A percentile compares a stretch with the other conserved stretches of the same genome.
These are phyloP conservation scores for Cephus spinipes DNA, from an alignment of 2,888 invertebrate species.

Conservation along the genomic window DNA sequence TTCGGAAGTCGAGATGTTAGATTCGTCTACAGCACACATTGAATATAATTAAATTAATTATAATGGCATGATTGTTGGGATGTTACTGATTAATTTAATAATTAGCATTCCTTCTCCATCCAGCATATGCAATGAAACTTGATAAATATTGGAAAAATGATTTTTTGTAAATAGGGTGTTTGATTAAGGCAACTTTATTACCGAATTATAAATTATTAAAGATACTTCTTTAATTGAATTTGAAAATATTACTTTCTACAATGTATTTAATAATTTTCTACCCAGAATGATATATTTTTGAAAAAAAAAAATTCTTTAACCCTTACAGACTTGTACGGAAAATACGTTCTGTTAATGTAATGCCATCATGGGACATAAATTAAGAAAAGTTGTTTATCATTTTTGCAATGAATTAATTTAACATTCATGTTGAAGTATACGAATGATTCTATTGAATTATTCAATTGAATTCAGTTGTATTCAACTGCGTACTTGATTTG, in stretches of 20 bases:
- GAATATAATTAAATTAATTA: slow-evolving; percentile 44
- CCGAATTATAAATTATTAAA: neutral
- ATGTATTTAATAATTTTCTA: neutral
- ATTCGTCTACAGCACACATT: slow-evolving; percentile 63
- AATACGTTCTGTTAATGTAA: too few species aligned
- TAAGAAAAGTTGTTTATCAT: neutral
- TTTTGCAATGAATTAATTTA: neutral
- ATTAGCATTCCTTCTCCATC: neutral
- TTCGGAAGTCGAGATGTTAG: slow-evolving; percentile 66
- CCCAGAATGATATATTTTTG: neutral
- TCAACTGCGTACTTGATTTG: neutral
- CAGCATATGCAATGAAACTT: neutral
- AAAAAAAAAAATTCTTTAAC: neutral
- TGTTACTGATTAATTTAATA: neutral
- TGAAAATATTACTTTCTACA: neutral
- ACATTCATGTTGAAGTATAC: neutral
- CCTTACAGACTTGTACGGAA: neutral
- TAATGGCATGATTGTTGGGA: neutral
- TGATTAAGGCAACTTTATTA: neutral
- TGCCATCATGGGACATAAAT: neutral
- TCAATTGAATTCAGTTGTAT: neutral
- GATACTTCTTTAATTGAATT: neutral
- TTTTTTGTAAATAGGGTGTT: neutral
- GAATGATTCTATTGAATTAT: neutral
- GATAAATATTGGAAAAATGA: neutral